Percentiles rank a stretch among this genome's conserved stretches.
Conservation (phyloP, 2,888 invertebrate genomes). For the Rutpela maculata region DNA sequence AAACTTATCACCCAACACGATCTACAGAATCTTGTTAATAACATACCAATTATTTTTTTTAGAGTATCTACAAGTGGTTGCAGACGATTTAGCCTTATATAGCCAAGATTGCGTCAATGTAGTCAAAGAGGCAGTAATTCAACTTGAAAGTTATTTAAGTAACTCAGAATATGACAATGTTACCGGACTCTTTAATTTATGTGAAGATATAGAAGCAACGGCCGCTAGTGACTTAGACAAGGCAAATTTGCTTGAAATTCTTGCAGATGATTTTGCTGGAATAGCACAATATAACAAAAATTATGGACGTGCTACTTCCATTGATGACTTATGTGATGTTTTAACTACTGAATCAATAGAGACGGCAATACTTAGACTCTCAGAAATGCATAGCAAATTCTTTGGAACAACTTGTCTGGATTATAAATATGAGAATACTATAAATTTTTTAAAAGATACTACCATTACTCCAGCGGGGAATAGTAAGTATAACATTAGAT, state of each 20-base stretch:
- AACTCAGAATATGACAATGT: conserved; percentile 72
- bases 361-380: conserved; percentile 81
- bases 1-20: no score
- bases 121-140: conserved; percentile 29
- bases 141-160: conserved; percentile 41
- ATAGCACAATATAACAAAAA: conserved; percentile 96
- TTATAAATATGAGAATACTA: conserved; percentile 86
- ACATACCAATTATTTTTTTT: conserved; percentile 57
- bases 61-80: conserved; percentile 90
- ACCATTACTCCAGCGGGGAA: conserved; percentile 63
- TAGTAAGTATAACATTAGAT: conserved; percentile 43
- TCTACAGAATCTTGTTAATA: no score
- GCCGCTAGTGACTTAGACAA: conserved; percentile 79
- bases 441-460: conserved; percentile 80
- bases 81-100: conserved; percentile 67
- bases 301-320: conserved; percentile 82
- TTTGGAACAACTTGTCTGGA: conserved; percentile 86
- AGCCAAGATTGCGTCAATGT: conserved; percentile 38
- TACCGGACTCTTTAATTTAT: conserved; percentile 85
- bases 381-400: conserved; percentile 80
- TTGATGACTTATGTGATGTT: conserved; percentile 86
- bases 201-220: conserved; percentile 82
- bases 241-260: conserved; percentile 85
- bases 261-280: conserved; percentile 91
- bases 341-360: conserved; percentile 80